Evolutionary conservation across 2,113 vertebrate genomes (phyloP).

Genomic region (Mirza zaza): DNA sequence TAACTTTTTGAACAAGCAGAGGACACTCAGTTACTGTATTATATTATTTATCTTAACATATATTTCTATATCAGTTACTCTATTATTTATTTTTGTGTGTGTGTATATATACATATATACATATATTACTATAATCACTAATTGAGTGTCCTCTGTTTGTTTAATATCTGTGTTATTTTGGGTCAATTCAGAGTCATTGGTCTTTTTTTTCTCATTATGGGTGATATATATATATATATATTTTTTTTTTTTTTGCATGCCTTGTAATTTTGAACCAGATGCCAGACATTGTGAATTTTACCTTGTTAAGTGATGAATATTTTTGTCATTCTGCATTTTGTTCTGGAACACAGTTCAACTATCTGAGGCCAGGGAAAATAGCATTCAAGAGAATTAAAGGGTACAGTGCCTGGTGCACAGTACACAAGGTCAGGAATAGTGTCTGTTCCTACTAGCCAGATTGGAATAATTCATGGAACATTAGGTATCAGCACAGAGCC

Average conservation of each 20-base stretch:
- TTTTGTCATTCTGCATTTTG: background rate
- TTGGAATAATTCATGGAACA: background rate
- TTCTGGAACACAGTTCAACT: background rate
- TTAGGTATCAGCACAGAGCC: background rate
- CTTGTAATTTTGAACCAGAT: background rate
- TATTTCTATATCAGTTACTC: background rate
- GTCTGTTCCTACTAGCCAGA: background rate
- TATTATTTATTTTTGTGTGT: background rate
- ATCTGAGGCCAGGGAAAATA: background rate
- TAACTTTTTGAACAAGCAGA: background rate
- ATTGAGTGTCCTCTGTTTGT: background rate
- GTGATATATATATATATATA: background rate
- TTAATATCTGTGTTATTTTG: background rate
- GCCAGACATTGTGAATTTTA: background rate
- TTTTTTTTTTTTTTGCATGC: background rate
- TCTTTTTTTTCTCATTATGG: background rate
- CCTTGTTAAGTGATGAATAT: background rate
- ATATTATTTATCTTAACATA: background rate
- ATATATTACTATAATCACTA: background rate
- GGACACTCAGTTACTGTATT: background rate
- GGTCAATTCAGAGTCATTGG: background rate
- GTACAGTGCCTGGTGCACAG: accelerated
- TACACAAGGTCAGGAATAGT: background rate
- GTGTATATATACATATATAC: background rate
- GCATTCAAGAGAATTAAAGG: background rate